Evolutionary conservation across 2,797 vertebrate genomes (phyloP).

Genomic region (Ctenosaura bakeri): DNA sequence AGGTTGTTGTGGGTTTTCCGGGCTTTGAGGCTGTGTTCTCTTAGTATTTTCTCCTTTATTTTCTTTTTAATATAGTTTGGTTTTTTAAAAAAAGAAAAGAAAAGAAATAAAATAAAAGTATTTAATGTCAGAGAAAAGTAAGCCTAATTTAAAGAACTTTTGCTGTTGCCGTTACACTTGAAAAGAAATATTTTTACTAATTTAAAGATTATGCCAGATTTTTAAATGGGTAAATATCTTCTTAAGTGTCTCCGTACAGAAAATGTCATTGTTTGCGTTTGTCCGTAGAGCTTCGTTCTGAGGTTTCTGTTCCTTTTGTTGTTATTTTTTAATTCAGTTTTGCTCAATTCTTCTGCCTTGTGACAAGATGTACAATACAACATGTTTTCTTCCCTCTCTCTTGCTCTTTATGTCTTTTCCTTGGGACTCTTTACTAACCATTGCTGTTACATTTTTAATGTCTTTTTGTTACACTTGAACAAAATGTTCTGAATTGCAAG

Average conservation of each 20-base stretch:
- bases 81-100: not conserved
- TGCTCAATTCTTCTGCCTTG: constrained; percentile 67
- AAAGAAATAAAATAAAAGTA: constrained; percentile 29
- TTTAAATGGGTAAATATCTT: constrained; percentile 71
- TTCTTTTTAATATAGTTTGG: constrained; percentile 54
- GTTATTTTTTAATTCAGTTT: constrained; percentile 13
- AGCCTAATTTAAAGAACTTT: constrained; percentile 32
- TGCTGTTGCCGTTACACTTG: constrained; percentile 57
- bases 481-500: constrained; percentile 73
- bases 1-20: too few relatives aligned
- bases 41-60: not conserved
- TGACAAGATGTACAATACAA: constrained; percentile 61
- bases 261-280: constrained; percentile 58
- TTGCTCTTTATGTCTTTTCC: constrained; percentile 41
- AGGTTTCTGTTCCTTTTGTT: constrained; percentile 33
- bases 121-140: constrained; percentile 48
- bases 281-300: constrained; percentile 44
- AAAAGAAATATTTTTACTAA: constrained; percentile 69
- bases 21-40: too few relatives aligned
- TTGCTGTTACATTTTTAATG: constrained; percentile 58
- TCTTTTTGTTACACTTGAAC: constrained; percentile 63
- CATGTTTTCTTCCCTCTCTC: constrained; percentile 9
- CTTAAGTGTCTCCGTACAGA: constrained; percentile 59
- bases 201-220: constrained; percentile 73
- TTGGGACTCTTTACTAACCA: constrained; percentile 47